Base-by-base conservation (phyloP, 2,888 invertebrate species). In the Colostygia pectinataria region DNA sequence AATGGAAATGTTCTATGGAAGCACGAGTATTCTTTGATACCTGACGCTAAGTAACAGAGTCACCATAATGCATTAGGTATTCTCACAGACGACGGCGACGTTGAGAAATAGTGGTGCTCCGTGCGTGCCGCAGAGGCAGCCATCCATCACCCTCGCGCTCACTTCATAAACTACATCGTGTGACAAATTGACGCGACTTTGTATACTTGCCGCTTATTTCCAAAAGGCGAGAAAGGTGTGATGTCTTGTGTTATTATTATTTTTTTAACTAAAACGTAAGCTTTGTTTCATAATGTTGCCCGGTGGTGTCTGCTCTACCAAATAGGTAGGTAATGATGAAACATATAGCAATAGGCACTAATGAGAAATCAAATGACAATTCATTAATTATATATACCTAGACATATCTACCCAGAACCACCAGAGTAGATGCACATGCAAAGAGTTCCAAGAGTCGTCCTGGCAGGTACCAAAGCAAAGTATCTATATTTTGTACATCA, bases 91-190 rank as follows among this genome's bases (percentile, higher is more conserved):
- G 38, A 32, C 63, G 62, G 50, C 67, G 80, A 84, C 87, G 59
- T 77, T 87, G 86, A 88, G 82, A 71, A 78, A 87, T 86, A 78
- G 80, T 76, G 71, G 67, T 64, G 64, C 53, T 36, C 59, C 60
- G 63, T 63, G 71, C 67, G 67, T 68, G 69, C 63, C 66, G 59
- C 59, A 53, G 60, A 63, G 59, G 53, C 73, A 65, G 68, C 63
- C 80, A 83, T 85, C 81, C 71, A 78, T 84, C 85, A 82, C 65
- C 62, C 54, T 59, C 63, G 62, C 63, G 66, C 65, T 61, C 68
- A 66, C 67, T 75, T 77, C 75, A 78, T 78, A 80, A 74, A 82
- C 73, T 65, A 55, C 55, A 63, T 62, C 60, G 63, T 54, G 56
- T 74, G 70, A 76, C 70, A 74, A 75, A 75, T 76, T 71, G 64